These are phyloP conservation scores for Pomatostomus ruficeps DNA, from an alignment of 2,113 vertebrate genomes.

Conservation along the genomic window DNA sequence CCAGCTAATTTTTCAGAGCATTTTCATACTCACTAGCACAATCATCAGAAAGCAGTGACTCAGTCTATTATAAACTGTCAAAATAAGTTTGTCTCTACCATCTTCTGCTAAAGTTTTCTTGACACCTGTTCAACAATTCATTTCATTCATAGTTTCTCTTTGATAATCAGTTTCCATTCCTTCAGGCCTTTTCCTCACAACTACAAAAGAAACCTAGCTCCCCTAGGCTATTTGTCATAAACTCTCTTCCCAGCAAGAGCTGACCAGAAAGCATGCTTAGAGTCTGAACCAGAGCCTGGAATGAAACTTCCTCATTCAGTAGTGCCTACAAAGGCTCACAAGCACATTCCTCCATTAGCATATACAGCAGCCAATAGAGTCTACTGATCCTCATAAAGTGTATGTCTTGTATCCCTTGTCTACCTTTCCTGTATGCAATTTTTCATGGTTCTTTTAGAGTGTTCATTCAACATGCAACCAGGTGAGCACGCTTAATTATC, in stretches of 20 bases:
- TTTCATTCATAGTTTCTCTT: not conserved
- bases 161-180: not conserved
- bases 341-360: not conserved
- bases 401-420: not conserved
- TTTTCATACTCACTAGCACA: not conserved
- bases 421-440: not conserved
- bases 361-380: not conserved
- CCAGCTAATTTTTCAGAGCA: not conserved
- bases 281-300: not conserved
- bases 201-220: not conserved
- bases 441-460: not conserved
- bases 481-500: not conserved
- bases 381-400: not conserved
- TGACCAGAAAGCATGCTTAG: not conserved
- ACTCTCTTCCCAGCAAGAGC: not conserved
- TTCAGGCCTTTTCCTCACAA: not conserved
- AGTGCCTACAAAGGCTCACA: not conserved
- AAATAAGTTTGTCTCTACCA: not conserved
- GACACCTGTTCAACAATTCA: not conserved
- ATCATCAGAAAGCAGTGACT: not conserved
- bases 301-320: not conserved
- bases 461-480: not conserved
- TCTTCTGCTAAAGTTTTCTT: not conserved
- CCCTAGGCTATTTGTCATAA: not conserved
- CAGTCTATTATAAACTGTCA: not conserved